These are phyloP conservation scores for Hylaeus volcanicus DNA, from an alignment of 1,140 invertebrate species.

Conservation along the genomic window DNA sequence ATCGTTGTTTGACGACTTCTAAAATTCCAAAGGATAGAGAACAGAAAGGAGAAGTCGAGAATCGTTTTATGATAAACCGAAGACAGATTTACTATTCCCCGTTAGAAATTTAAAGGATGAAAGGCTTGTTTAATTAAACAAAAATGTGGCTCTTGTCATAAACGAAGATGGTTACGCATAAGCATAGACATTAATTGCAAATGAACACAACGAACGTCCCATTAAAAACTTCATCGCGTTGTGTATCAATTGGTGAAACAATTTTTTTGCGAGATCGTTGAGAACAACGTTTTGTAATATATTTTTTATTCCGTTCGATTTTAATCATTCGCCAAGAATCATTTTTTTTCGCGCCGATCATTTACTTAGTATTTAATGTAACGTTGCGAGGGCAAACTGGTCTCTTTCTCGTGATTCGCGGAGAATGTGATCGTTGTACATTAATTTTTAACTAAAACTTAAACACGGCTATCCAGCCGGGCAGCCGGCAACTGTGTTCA, in stretches of 20 bases:
- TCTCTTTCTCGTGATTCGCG: no score
- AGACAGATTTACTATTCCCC: no score
- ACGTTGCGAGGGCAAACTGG: neutral
- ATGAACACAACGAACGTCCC: neutral
- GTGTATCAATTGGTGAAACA: neutral
- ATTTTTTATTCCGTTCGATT: neutral
- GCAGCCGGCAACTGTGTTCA: neutral
- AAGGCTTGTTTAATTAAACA: conserved; percentile 2
- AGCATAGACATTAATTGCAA: neutral
- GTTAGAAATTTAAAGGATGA: neutral
- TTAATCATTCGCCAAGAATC: conserved; percentile 2
- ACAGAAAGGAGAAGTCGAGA: neutral
- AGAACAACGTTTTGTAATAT: neutral
- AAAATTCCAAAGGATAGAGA: no score
- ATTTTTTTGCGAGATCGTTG: neutral
- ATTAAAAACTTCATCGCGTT: neutral
- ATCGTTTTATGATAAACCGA: neutral
- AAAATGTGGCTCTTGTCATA: conserved; percentile 1
- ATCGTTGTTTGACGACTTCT: no score
- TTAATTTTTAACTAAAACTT: neutral
- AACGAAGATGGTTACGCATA: neutral
- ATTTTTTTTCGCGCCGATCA: neutral
- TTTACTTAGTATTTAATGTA: conserved; percentile 22
- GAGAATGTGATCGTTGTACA: neutral
- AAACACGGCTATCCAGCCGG: neutral